Evolutionary conservation across 2,888 invertebrate genomes (phyloP), one percentile per base, ranked within the genome.

Genomic region (Malachius bipustulatus): DNA sequence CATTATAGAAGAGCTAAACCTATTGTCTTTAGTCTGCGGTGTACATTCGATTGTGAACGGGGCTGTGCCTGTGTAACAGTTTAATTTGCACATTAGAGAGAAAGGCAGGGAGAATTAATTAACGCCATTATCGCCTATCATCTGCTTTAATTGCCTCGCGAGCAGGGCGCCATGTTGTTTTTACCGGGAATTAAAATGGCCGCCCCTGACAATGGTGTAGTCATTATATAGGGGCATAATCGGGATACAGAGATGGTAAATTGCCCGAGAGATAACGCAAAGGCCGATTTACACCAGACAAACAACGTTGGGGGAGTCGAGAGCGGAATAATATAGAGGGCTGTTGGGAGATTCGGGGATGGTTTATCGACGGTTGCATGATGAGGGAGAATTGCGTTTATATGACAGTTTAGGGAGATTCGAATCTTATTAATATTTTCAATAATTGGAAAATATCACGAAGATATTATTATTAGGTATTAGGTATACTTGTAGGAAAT

Each of bases 111-210:
- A 57, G 62, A 64, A 64, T 64, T 64, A 64, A 64, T 64, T 64
- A 64, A 64, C 57, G 61, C 62, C 54, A 63, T 64, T 63, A 64
- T 64, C 64, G 62, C 61, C 63, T 61, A 62, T 64, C 64, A 64
- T 63, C 64, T 62, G 64, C 60, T 64, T 64, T 63, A 64, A 64
- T 64, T 64, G 64, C 64, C 60, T 59, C 47, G 52, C 47, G 42
- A 53, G 53, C n/a, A 55, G 60, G 53, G 58, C 60, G 62, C 62
- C 62, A 62, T 62, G 62, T 63, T 63, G 63, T 63, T 63, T 62
- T 63, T 62, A 59, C 59, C 57, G 54, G 61, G 60, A 61, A 63
- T 62, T 62, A 63, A 62, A 63, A 63, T 63, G 62, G 63, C 62
- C 59, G 62, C 59, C 55, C 53, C 45, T 51, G 54, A 62, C 62